These are phyloP conservation scores for Epistrophe eligans DNA, from an alignment of 2,888 invertebrate species.

Conservation along the genomic window DNA sequence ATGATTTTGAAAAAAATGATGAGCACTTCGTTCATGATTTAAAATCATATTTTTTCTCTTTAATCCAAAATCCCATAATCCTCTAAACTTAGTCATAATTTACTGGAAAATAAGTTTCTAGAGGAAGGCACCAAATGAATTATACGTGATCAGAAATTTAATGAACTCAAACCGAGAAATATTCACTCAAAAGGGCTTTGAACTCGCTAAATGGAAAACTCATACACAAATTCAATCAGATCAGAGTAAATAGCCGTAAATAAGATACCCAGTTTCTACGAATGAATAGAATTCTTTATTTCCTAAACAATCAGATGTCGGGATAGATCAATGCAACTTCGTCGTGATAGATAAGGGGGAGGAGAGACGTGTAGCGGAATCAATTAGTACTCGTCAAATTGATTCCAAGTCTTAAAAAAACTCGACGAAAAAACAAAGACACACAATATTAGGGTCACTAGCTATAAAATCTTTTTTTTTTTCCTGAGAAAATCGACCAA, in stretches of 20 bases:
- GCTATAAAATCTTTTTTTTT: neutral
- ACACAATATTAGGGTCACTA: slow-evolving; percentile 23
- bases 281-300: slow-evolving; percentile 23
- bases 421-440: neutral
- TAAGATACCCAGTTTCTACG: neutral
- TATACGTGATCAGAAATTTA: slow-evolving; percentile 6
- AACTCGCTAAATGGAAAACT: slow-evolving; percentile 13
- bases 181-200: slow-evolving; percentile 12
- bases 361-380: slow-evolving; percentile 7
- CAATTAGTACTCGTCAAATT: slow-evolving; percentile 16
- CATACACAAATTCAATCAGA: neutral
- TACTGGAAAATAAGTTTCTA: neutral
- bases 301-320: neutral
- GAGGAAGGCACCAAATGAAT: neutral
- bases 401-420: neutral
- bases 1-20: no score
- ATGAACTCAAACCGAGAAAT: neutral
- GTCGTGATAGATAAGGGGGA: neutral
- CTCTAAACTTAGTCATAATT: neutral
- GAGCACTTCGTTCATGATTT: no score
- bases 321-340: neutral
- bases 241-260: neutral
- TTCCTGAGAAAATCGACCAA: slow-evolving; percentile 9
- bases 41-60: neutral
- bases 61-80: neutral